Conservation (phyloP, 1,140 invertebrate genomes). For the Cydia strobilella region DNA sequence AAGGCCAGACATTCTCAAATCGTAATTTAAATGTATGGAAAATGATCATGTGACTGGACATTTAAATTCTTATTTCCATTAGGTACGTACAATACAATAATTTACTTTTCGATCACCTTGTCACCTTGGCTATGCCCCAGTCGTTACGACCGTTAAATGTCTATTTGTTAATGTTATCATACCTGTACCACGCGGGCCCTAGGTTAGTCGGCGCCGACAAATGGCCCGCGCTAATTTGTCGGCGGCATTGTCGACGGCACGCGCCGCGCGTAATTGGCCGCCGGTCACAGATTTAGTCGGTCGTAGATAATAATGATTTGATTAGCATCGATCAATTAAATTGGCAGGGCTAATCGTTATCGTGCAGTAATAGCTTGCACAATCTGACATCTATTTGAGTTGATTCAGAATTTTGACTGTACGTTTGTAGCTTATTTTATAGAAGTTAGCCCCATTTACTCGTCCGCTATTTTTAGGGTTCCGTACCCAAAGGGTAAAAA, state of each 20-base stretch:
- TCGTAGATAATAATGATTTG: constrained; percentile 2
- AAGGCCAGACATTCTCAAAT: too few relatives aligned
- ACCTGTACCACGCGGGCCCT: neutral
- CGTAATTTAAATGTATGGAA: too few relatives aligned
- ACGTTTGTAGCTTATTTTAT: neutral
- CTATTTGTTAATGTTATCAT: constrained; percentile 1
- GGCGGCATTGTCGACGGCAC: neutral
- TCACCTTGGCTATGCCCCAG: too few relatives aligned
- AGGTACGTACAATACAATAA: too few relatives aligned
- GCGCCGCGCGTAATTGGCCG: constrained; percentile 19
- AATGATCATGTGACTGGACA: too few relatives aligned
- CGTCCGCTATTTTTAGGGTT: too few relatives aligned
- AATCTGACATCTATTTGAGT: neutral
- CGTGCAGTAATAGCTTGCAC: neutral
- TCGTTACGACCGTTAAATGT: too few relatives aligned
- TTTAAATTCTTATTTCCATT: too few relatives aligned
- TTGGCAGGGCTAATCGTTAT: neutral
- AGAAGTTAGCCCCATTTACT: too few relatives aligned
- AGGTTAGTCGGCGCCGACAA: neutral
- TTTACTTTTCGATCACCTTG: too few relatives aligned
- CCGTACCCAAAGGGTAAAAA: too few relatives aligned
- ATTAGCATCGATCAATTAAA: constrained; percentile 2
- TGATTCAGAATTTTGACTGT: neutral
- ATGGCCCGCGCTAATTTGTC: neutral
- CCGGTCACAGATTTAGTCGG: neutral